Evolutionary conservation across 2,888 invertebrate genomes (phyloP).

Genomic region (Mylabris sibirica): DNA sequence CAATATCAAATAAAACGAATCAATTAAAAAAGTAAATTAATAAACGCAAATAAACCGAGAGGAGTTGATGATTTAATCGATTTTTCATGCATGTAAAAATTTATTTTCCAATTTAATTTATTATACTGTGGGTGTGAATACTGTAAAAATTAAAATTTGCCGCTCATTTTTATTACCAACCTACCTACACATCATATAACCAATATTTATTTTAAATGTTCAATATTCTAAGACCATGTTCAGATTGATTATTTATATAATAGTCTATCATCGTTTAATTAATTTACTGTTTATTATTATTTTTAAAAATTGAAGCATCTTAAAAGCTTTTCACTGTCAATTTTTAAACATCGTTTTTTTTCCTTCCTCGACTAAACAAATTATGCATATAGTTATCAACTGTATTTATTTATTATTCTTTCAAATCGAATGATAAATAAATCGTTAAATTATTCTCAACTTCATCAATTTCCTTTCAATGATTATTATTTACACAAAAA

Average conservation of each 20-base stretch:
- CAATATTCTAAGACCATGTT: not conserved
- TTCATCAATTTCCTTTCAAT: too few species aligned
- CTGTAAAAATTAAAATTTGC: not conserved
- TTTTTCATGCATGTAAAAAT: not conserved
- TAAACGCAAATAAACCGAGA: too few species aligned
- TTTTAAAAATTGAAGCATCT: not conserved
- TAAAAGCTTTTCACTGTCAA: not conserved
- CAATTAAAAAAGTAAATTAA: not conserved
- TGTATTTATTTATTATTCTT: slow-evolving; percentile 1
- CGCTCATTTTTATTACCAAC: slow-evolving; percentile 1
- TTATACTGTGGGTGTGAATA: not conserved
- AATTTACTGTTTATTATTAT: not conserved
- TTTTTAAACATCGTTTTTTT: not conserved
- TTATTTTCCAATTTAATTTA: not conserved
- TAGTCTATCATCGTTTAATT: slow-evolving; percentile 1
- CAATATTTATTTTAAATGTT: too few species aligned
- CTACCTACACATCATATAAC: not conserved
- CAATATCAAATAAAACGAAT: slow-evolving; percentile 2
- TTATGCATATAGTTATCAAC: not conserved
- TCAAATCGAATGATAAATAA: not conserved
- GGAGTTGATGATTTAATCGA: not conserved
- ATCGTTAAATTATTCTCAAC: not conserved
- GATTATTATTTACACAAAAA: too few species aligned
- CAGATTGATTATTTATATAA: not conserved
- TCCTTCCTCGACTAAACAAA: not conserved